These are phyloP conservation scores for Laticauda colubrina DNA, from an alignment of 2,113 vertebrate genomes.

Conservation along the genomic window DNA sequence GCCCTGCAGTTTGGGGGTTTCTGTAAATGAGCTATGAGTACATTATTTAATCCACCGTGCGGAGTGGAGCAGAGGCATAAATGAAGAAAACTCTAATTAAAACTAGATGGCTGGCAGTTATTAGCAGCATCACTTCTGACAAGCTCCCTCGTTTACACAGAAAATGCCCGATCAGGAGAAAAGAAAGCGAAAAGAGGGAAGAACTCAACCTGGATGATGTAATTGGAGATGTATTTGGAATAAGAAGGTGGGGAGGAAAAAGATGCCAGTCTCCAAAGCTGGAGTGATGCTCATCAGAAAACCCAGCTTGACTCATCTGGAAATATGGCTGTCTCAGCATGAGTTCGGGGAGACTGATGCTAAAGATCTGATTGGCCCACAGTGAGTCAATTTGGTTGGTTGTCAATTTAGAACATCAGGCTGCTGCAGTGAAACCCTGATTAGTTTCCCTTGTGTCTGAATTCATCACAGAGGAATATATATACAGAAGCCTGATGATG, in stretches of 20 bases:
- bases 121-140: constrained; percentile 67
- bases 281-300: neutral
- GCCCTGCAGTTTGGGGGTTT: constrained; percentile 48
- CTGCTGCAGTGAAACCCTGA: constrained; percentile 39
- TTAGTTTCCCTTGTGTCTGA: constrained; percentile 35
- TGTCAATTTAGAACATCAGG: constrained; percentile 51
- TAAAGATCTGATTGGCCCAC: constrained; percentile 38
- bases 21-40: constrained; percentile 57
- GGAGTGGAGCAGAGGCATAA: constrained; percentile 63
- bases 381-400: constrained; percentile 28
- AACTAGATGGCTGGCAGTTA: constrained; percentile 66
- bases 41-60: constrained; percentile 63
- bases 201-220: constrained; percentile 36
- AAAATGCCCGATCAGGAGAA: constrained; percentile 45
- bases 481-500: too few relatives aligned
- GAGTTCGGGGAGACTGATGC: constrained; percentile 42
- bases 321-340: constrained; percentile 32
- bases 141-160: constrained; percentile 52
- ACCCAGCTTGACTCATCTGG: neutral
- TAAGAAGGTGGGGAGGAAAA: neutral
- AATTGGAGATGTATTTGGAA: constrained; percentile 33
- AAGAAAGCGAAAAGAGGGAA: constrained; percentile 25
- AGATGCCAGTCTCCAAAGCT: neutral
- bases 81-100: constrained; percentile 73
- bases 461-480: neutral